A percentile compares a stretch with the other conserved stretches of the same genome.
Evolutionary conservation across 2,113 vertebrate species (phyloP).

Genomic region (Cnemophilus loriae): DNA sequence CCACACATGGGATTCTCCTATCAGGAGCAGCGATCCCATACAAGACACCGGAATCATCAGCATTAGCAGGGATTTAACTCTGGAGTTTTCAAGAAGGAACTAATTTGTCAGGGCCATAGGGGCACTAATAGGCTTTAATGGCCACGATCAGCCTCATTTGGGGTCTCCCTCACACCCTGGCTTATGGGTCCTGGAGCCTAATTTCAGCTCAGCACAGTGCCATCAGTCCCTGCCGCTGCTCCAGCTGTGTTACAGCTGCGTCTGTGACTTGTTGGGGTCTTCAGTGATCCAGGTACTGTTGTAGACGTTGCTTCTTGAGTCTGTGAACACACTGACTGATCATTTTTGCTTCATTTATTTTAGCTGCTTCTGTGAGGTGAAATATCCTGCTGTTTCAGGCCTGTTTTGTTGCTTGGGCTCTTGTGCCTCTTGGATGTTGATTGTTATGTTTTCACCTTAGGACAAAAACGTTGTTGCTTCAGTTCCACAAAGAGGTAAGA

Average conservation of each 20-base stretch:
- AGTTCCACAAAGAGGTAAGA: not conserved
- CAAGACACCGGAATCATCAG: not conserved
- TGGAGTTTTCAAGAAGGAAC: not conserved
- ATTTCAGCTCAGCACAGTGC: not conserved
- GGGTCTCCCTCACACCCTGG: not conserved
- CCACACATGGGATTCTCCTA: not conserved
- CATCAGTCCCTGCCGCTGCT: accelerated
- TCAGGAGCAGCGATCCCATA: not conserved
- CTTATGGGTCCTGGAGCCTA: not conserved
- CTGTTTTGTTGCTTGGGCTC: not conserved
- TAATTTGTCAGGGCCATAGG: not conserved
- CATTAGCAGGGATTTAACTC: not conserved
- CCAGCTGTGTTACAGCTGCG: accelerated
- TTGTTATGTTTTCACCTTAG: accelerated
- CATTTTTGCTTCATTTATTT: not conserved
- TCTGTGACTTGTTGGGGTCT: not conserved
- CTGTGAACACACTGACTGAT: accelerated
- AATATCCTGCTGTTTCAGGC: not conserved
- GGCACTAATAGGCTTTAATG: not conserved
- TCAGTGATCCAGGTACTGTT: not conserved
- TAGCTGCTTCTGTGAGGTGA: not conserved
- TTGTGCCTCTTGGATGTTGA: not conserved
- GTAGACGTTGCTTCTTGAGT: not conserved
- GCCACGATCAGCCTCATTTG: not conserved
- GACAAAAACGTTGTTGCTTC: not conserved